A percentile compares a stretch with the other conserved stretches of the same genome.
phyloP scores from a whole-genome alignment of 2,888 invertebrate species.

The Campaea margaritaria region DNA sequence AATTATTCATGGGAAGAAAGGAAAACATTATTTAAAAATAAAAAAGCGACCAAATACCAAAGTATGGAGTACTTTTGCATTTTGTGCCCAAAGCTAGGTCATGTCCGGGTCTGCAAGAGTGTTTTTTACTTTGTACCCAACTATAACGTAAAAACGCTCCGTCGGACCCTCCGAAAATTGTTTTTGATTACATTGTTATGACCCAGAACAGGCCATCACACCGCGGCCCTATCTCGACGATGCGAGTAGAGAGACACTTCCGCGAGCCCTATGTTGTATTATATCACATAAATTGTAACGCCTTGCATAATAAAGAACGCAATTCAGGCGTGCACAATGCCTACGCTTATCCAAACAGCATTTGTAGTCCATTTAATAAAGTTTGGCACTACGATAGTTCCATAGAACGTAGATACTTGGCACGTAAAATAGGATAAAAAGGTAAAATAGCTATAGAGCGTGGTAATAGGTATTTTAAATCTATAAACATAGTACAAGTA shows the following conservation, averaged over 20 bases:
- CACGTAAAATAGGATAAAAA: too few species aligned
- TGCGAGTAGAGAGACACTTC: constrained; percentile 25
- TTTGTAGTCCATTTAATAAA: too few species aligned
- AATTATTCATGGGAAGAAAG: too few species aligned
- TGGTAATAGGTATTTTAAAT: too few species aligned
- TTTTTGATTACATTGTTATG: constrained; percentile 8
- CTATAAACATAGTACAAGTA: too few species aligned
- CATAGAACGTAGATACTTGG: too few species aligned
- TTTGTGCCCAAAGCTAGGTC: too few species aligned
- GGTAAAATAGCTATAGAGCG: too few species aligned
- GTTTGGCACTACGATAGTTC: too few species aligned
- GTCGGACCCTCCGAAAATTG: constrained; percentile 1
- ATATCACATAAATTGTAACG: constrained; percentile 61
- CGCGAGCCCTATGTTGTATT: constrained; percentile 37
- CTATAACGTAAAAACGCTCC: background rate
- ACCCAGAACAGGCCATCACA: background rate
- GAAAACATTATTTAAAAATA: too few species aligned
- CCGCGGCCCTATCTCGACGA: constrained; percentile 8
- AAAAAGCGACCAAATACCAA: too few species aligned
- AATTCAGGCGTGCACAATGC: background rate
- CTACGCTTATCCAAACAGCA: background rate
- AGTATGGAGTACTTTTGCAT: too few species aligned
- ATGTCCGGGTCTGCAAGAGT: background rate
- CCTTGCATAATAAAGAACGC: constrained; percentile 45
- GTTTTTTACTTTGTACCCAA: background rate